Evolutionary conservation across 2,797 vertebrate genomes (phyloP), one percentile per base, ranked within the genome.

Genomic region (Rachycentron canadum): DNA sequence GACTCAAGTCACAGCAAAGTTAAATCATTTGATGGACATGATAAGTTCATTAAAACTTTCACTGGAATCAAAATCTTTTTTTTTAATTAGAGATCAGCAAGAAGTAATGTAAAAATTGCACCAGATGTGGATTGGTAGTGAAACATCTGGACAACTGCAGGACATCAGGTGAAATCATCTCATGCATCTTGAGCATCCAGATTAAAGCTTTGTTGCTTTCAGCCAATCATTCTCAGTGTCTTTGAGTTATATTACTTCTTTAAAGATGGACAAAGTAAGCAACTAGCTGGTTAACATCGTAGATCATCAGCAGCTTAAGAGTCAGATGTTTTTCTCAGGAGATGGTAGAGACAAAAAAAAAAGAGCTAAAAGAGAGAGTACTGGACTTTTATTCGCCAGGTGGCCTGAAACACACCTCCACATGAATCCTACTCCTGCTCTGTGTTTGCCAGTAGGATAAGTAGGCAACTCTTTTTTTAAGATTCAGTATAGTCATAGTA

Each of bases 11-110:
- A 69, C 36, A 73, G 59, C 30, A 30, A 28, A 28, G 25, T 52
- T 16, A n/a, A 63, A 40, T 26, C 7, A 52, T 38, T 50, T 47
- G 16, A 69, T 65, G 23, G 58, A 25, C 41, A 76, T 23, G 19
- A 1, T 16, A 6, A 21, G 16, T 50, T 41, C 11, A 57, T 53
- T 32, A 50, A 55, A 47, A 43, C 28, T 21, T 19, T 32, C 43
- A 12, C 3, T 53, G 1, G 47, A 34, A 30, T 30, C 3, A 12
- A 76, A n/a, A 41, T 47, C 11, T 19, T 17, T 57, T 49, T 30
- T 36, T 8, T 41, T 70, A 53, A 40, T 36, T 36, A 19, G 0
- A 26, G n/a, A 34, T 5, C 23, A 50, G 38, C 8, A 19, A 45
- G 28, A 45, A 45, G 28, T 9, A 49, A 38, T 28, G 38, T 45